Evolutionary conservation across 1,140 invertebrate genomes (phyloP), one percentile per base, ranked within the genome.

Genomic region (Diuraphis noxia): DNA sequence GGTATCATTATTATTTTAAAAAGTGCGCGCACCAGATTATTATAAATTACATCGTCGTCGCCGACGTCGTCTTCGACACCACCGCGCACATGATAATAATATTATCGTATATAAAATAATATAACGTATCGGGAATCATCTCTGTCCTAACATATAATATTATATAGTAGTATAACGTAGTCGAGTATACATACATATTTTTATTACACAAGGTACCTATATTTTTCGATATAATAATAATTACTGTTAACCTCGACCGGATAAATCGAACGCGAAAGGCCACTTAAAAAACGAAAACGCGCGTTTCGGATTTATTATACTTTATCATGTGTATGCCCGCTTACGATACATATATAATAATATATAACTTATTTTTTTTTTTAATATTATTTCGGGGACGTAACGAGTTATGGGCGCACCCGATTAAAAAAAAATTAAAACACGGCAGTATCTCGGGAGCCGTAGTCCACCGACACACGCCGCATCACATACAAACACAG

Each of bases 391-490:
- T 88, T 88, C 38, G 38, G 56, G 38, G 56, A 77, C 88, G 56
- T 90, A 90, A 90, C 72, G 41, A 90, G 89, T 91, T 91, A 40
- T 82, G 89, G 77, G 89, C 72, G 46, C 77, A 81, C 43, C 43
- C 77, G 89, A 91, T 91, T 91, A 91, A 91, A 91, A 91, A 46
- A 81, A 81, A 79, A 81, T 91, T 81, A 91, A 91, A 91, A 41
- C 88, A 34, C 85, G 23, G 85, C 5, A 46, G 88, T 77, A 90
- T 90, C 56, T 43, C 89, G 89, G 89, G 89, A 91, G 89, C 89
- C 25, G 89, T 91, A n/a, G n/a, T 72, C 56, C 30, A n/a, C 77
- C 43, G 46, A 88, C 43, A 49, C 56, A 88, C 17, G 41, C 30
- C 17, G 38, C 81, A 9, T 41, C 81, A 82, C 81, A 82, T 40